A percentile compares a stretch with the other conserved stretches of the same genome.
These are phyloP conservation scores for Nematolebias whitei DNA, from an alignment of 2,113 vertebrate species.

Conservation along the genomic window DNA sequence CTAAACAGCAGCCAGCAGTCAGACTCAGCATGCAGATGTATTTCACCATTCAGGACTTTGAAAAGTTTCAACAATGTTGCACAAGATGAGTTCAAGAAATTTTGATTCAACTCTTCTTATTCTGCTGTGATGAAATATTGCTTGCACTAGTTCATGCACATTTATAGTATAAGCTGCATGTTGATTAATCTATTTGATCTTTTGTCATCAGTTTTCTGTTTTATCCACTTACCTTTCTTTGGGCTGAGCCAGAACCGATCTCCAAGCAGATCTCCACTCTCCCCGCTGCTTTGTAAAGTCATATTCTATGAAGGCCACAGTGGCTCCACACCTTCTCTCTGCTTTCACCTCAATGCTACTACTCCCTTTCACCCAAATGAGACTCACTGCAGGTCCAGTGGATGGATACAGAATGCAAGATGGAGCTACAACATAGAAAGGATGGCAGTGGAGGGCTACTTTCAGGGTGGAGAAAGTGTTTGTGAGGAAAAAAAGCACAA, in stretches of 20 bases:
- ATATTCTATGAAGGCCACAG: slow-evolving; percentile 26
- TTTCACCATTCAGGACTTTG: slow-evolving; percentile 3
- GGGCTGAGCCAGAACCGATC: slow-evolving; percentile 83
- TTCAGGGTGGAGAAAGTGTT: slow-evolving; percentile 62
- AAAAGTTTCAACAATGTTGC: slow-evolving; percentile 15
- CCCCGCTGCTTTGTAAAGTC: slow-evolving; percentile 48
- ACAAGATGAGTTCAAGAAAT: neutral
- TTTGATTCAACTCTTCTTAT: neutral
- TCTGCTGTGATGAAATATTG: neutral
- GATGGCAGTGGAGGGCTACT: slow-evolving; percentile 55
- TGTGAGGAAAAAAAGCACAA: slow-evolving; percentile 43
- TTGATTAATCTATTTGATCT: neutral
- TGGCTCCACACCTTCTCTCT: slow-evolving; percentile 3
- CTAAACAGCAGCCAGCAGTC: slow-evolving; percentile 43
- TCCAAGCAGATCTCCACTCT: slow-evolving; percentile 74
- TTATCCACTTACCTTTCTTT: slow-evolving; percentile 76
- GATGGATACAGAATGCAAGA: slow-evolving; percentile 39
- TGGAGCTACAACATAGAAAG: slow-evolving; percentile 43
- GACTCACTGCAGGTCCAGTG: slow-evolving; percentile 40
- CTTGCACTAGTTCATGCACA: slow-evolving; percentile 13
- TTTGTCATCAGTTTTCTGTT: neutral
- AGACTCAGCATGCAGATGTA: slow-evolving; percentile 42
- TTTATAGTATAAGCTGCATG: slow-evolving; percentile 27
- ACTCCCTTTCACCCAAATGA: slow-evolving; percentile 45
- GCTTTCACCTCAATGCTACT: slow-evolving; percentile 36